These are phyloP conservation scores for Herpetotheres cachinnans DNA, from an alignment of 2,113 vertebrate genomes.

Conservation along the genomic window DNA sequence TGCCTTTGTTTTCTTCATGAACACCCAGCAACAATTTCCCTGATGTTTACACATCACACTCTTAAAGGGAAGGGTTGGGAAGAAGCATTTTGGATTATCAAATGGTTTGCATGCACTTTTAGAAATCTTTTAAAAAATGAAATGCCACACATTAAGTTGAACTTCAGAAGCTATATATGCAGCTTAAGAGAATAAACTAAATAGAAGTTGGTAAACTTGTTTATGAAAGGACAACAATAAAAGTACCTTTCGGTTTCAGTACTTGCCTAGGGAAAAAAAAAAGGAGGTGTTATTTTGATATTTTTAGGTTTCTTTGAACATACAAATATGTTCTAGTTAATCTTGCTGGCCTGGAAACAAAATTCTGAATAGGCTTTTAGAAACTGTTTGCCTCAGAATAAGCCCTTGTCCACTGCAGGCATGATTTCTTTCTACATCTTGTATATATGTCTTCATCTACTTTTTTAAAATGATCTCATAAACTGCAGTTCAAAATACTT, in stretches of 20 bases:
- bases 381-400: not conserved
- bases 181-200: not conserved
- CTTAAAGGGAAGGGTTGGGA: not conserved
- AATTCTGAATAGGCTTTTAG: not conserved
- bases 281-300: not conserved
- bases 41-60: not conserved
- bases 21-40: not conserved
- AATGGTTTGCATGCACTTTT: not conserved
- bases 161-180: not conserved
- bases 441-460: not conserved
- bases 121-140: not conserved
- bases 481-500: not conserved
- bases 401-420: not conserved
- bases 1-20: not conserved
- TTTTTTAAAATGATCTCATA: not conserved
- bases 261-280: not conserved
- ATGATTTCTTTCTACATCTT: not conserved
- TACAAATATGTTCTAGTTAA: not conserved
- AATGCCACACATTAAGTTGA: not conserved
- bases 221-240: not conserved
- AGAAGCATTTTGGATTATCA: conserved; percentile 10
- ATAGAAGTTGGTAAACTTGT: not conserved
- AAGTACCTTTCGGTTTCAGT: not conserved
- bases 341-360: not conserved
- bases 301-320: not conserved